Evolutionary conservation across 2,113 vertebrate genomes (phyloP), one percentile per base, ranked within the genome.

Genomic region (Sula dactylatra): DNA sequence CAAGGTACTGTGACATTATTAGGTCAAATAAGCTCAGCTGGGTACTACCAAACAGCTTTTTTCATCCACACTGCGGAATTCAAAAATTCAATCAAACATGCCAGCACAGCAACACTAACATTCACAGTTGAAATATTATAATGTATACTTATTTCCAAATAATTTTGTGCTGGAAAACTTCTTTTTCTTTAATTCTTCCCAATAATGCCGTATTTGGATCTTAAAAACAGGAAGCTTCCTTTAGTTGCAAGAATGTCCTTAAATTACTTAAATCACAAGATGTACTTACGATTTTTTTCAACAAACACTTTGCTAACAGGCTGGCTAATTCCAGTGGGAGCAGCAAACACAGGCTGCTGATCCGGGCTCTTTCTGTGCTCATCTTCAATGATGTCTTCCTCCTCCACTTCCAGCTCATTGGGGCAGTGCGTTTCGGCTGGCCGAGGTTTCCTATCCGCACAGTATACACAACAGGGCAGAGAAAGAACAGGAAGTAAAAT

Each of bases 231-330:
- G 27, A 50, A 45, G 3, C 31, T 84, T 45, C 52, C 47, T 81
- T 36, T 67, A 86, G 40, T 16, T 55, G 42, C 17, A 76, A 70
- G 13, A 70, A 62, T 15, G 31, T 64, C 81, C 34, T 61, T 42
- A 42, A 47, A 61, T 86, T 69, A 59, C 31, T 87, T 49, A 78
- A 66, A 38, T 52, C 69, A 62, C 25, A 93, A 79, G n/a, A 90
- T 27, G 32, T 61, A 99, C 99, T 99, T 97, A 99, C 99, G 98
- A 96, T 97, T 99, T 96, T 98, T 99, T 97, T 99, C 99, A 21
- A 99, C 98, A 65, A 99, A 99, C 31, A 99, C 98, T 96, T 99
- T 99, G 91, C 98, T 98, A 31, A 99, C 98, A 14, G 99, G 99
- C 94, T 99, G 99, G 98, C 99, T 99, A 83, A 98, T 95, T 29